These are phyloP conservation scores for Tetropium fuscum DNA, from an alignment of 2,888 invertebrate species.

Conservation along the genomic window DNA sequence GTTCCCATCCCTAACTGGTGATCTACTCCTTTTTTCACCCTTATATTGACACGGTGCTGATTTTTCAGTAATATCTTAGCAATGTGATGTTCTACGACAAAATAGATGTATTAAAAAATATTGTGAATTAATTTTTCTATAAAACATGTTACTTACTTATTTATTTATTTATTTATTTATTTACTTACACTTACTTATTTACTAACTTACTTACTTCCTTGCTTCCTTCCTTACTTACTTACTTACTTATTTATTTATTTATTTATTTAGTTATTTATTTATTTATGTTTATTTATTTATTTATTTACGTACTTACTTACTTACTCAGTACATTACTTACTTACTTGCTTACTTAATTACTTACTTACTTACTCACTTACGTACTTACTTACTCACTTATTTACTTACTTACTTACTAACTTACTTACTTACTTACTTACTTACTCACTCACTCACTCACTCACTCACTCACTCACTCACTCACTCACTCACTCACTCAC, in stretches of 20 bases:
- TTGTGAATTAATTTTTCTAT: no score
- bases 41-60: no score
- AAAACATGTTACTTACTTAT: background rate
- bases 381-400: background rate
- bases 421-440: background rate
- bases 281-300: background rate
- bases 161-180: background rate
- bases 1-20: no score
- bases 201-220: background rate
- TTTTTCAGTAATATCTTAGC: no score
- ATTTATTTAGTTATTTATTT: background rate
- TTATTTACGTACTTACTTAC: background rate
- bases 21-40: no score
- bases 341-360: background rate
- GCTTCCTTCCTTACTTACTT: background rate
- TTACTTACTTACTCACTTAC: background rate
- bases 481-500: slow-evolving; percentile 5
- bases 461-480: slow-evolving; percentile 5
- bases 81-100: no score
- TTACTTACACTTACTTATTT: background rate
- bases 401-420: background rate
- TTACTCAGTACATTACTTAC: background rate
- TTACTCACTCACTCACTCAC: background rate
- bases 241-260: background rate
- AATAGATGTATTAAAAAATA: no score